Conservation (phyloP, 1,140 invertebrate species). For the Caenorhabditis inopinata region DNA sequence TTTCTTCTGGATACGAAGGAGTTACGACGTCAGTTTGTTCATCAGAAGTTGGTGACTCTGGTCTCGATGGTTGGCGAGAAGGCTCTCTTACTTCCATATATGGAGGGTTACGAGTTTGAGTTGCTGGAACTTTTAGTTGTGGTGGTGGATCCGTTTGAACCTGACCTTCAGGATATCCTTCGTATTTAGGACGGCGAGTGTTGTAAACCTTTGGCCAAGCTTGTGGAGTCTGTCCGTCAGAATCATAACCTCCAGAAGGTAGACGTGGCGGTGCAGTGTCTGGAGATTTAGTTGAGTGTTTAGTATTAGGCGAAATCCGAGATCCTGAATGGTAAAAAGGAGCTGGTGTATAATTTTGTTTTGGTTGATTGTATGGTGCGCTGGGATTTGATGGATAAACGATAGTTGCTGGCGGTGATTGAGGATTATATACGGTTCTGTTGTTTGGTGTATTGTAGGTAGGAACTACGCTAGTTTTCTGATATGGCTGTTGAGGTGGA, state of each 20-base stretch:
- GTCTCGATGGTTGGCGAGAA: background rate
- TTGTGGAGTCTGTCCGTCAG: background rate
- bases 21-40: background rate
- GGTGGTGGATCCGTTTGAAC: background rate
- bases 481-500: background rate
- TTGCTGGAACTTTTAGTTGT: background rate
- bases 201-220: background rate
- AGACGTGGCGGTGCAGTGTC: background rate
- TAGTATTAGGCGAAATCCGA: background rate
- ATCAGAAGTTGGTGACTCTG: conserved; percentile 4
- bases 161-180: background rate
- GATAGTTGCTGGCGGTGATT: background rate
- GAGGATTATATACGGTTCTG: background rate
- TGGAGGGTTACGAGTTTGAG: background rate
- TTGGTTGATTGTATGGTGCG: background rate
- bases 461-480: background rate
- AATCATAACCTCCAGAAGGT: background rate
- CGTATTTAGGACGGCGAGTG: background rate
- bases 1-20: background rate
- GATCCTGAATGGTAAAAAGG: too few relatives aligned
- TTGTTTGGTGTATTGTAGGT: conserved; percentile 2
- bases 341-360: background rate
- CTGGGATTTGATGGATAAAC: background rate
- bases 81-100: background rate
- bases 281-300: background rate